Percentiles rank a stretch among this genome's conserved stretches.
phyloP scores from a whole-genome alignment of 2,113 vertebrate genomes.

The Ictidomys tridecemlineatus region DNA sequence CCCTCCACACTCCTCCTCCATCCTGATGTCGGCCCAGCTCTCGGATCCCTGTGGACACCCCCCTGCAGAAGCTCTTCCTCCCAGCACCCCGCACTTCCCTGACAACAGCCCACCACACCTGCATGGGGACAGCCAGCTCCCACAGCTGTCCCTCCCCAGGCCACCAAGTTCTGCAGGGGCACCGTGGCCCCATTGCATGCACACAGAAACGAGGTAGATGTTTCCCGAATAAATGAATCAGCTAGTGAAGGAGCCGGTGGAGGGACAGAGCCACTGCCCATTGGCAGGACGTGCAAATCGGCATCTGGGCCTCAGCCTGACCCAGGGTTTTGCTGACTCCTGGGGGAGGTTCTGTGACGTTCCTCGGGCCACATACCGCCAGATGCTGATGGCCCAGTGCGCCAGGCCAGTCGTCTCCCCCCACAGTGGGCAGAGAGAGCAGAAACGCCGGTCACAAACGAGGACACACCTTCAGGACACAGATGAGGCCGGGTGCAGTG shows the following conservation, averaged over 20 bases:
- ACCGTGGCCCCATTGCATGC: not conserved
- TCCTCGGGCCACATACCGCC: not conserved
- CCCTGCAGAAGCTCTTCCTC: not conserved
- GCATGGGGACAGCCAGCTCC: not conserved
- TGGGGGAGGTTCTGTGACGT: not conserved
- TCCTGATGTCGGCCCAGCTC: not conserved
- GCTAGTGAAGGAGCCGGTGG: not conserved
- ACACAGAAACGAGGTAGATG: no score
- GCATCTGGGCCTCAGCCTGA: not conserved
- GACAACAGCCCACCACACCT: not conserved
- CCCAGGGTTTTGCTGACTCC: accelerated
- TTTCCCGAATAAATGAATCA: no score
- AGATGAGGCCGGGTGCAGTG: not conserved
- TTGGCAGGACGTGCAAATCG: not conserved
- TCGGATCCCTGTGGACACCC: accelerated
- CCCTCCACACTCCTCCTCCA: not conserved
- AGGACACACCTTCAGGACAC: not conserved
- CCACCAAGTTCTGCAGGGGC: not conserved
- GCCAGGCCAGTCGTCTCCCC: not conserved
- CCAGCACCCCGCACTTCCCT: not conserved
- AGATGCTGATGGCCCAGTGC: accelerated
- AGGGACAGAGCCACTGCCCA: not conserved
- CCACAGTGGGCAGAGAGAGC: not conserved
- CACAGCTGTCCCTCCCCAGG: not conserved
- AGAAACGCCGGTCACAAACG: not conserved